Evolutionary conservation across 2,888 invertebrate genomes (phyloP).

Genomic region (Erebia ligea): DNA sequence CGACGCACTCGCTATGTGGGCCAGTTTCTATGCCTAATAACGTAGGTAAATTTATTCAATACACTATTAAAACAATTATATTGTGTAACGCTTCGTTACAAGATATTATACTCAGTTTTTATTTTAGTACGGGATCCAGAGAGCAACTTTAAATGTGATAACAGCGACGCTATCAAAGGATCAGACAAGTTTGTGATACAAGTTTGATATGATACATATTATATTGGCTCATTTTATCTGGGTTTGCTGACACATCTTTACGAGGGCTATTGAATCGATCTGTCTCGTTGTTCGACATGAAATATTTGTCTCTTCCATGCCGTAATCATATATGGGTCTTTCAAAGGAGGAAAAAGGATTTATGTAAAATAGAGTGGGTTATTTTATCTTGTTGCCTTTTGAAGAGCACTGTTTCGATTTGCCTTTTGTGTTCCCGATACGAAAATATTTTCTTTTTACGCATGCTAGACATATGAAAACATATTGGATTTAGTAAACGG

Average conservation of each 20-base stretch:
- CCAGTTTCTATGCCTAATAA: too few species aligned
- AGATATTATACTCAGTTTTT: too few species aligned
- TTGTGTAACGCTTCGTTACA: too few species aligned
- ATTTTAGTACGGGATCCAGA: too few species aligned
- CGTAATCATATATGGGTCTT: conserved; percentile 12
- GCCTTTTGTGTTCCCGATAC: conserved; percentile 11
- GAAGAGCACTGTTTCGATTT: conserved; percentile 13
- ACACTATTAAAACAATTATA: too few species aligned
- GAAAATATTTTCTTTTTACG: conserved; percentile 20
- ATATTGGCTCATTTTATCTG: conserved; percentile 3
- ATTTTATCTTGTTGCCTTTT: conserved; percentile 16
- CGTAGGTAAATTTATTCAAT: too few species aligned
- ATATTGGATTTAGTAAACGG: conserved; percentile 14
- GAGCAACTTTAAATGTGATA: too few species aligned
- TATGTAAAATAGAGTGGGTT: conserved; percentile 18
- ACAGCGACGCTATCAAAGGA: too few species aligned
- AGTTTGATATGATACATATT: conserved; percentile 6
- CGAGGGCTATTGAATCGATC: conserved; percentile 14
- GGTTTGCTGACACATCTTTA: conserved; percentile 9
- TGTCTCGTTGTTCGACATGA: conserved; percentile 4
- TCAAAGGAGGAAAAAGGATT: conserved; percentile 19
- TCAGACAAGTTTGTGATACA: too few species aligned
- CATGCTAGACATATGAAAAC: not conserved
- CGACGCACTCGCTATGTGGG: too few species aligned
- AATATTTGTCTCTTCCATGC: conserved; percentile 14